Percentiles rank a stretch among this genome's conserved stretches.
Conservation (phyloP, 2,113 vertebrate genomes). For the Eupsittula cactorum region DNA sequence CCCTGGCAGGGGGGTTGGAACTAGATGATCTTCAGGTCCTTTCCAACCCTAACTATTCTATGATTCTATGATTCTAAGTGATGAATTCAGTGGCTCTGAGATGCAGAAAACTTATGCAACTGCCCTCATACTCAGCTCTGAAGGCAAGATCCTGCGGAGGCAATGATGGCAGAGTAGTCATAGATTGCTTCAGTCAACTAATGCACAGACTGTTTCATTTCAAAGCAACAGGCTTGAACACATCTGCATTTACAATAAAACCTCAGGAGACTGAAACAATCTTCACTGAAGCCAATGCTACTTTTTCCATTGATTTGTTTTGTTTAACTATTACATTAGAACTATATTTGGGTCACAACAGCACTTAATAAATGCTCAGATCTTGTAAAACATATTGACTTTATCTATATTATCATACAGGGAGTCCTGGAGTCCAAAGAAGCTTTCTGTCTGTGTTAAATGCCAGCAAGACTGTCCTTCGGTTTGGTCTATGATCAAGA, state of each 20-base stretch:
- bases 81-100: not conserved
- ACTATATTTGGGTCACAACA: not conserved
- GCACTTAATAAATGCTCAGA: constrained; percentile 22
- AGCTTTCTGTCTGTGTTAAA: not conserved
- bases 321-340: not conserved
- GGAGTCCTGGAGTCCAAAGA: not conserved
- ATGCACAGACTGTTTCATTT: not conserved
- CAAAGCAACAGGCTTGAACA: not conserved
- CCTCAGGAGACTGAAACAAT: not conserved
- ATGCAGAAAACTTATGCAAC: not conserved
- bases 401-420: not conserved
- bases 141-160: not conserved
- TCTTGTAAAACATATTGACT: not conserved
- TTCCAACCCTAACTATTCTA: no score
- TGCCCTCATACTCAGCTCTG: not conserved
- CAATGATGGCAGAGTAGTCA: not conserved
- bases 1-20: no score
- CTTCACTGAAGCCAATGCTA: not conserved
- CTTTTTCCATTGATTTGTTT: not conserved
- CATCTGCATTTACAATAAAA: not conserved
- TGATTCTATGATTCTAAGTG: not conserved
- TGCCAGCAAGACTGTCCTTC: not conserved
- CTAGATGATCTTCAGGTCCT: no score
- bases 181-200: not conserved
- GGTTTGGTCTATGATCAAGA: not conserved